These are phyloP conservation scores for Typhlichthys subterraneus DNA, from an alignment of 2,797 vertebrate genomes.

Conservation along the genomic window DNA sequence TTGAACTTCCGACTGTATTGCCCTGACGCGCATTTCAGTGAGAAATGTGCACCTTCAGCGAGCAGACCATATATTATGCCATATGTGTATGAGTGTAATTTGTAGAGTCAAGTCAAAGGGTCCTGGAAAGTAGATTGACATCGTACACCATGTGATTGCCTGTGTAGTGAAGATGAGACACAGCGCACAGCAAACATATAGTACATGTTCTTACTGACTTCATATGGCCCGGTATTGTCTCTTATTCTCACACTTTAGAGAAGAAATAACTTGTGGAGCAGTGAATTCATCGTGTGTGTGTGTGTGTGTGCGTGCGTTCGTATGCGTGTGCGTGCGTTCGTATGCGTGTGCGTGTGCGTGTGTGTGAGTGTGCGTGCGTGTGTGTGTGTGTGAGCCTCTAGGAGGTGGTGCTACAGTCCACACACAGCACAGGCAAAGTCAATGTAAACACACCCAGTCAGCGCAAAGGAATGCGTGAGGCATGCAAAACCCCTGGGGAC, in stretches of 20 bases:
- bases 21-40: slow-evolving; percentile 29
- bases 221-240: slow-evolving; percentile 2
- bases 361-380: no score
- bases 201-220: slow-evolving; percentile 12
- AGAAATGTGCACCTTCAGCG: slow-evolving; percentile 49
- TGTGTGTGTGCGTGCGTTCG: slow-evolving; percentile 1
- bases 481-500: slow-evolving; percentile 63
- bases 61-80: slow-evolving; percentile 14
- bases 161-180: background rate
- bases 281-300: background rate
- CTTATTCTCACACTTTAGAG: slow-evolving; percentile 5
- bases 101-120: slow-evolving; percentile 35
- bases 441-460: slow-evolving; percentile 79
- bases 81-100: slow-evolving; percentile 43
- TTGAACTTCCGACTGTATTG: slow-evolving; percentile 53
- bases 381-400: slow-evolving; percentile 28
- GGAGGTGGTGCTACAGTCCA: slow-evolving; percentile 35
- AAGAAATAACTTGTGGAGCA: no score
- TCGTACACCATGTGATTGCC: slow-evolving; percentile 13
- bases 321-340: no score
- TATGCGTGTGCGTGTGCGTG: background rate
- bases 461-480: slow-evolving; percentile 75
- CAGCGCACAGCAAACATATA: background rate
- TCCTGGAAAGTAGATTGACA: slow-evolving; percentile 31
- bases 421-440: slow-evolving; percentile 56